phyloP scores from a whole-genome alignment of 2,113 vertebrate genomes.

The Halcyon malimbica region DNA sequence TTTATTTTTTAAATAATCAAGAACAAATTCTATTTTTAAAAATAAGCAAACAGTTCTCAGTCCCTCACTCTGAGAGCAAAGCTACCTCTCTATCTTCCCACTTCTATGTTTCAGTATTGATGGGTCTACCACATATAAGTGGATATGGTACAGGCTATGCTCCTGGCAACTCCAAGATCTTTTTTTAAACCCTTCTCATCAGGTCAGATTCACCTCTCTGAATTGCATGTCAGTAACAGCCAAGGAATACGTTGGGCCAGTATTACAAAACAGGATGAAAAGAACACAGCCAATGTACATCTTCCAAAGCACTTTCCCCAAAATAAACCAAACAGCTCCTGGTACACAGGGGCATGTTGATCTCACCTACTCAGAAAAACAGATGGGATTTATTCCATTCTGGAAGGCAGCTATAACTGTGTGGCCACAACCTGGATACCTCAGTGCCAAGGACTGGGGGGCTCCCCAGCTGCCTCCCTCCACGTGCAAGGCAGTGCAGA shows the following conservation, averaged over 20 bases:
- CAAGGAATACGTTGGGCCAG: not conserved
- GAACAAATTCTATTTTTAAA: not conserved
- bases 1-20: not conserved
- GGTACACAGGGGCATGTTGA: fast-evolving
- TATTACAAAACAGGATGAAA: not conserved
- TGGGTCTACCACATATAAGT: not conserved
- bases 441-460: too few relatives aligned
- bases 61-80: not conserved
- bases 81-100: not conserved
- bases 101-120: not conserved
- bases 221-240: not conserved
- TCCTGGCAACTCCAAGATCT: not conserved
- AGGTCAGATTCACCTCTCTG: not conserved
- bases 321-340: not conserved
- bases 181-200: not conserved
- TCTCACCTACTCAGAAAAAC: not conserved
- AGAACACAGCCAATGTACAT: not conserved
- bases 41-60: not conserved
- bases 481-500: fast-evolving
- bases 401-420: not conserved
- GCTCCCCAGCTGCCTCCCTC: not conserved
- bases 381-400: not conserved
- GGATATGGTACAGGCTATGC: not conserved
- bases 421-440: not conserved
- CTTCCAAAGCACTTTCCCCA: not conserved